These are phyloP conservation scores for Botia kubotai DNA, from an alignment of 2,797 vertebrate genomes.

Conservation along the genomic window DNA sequence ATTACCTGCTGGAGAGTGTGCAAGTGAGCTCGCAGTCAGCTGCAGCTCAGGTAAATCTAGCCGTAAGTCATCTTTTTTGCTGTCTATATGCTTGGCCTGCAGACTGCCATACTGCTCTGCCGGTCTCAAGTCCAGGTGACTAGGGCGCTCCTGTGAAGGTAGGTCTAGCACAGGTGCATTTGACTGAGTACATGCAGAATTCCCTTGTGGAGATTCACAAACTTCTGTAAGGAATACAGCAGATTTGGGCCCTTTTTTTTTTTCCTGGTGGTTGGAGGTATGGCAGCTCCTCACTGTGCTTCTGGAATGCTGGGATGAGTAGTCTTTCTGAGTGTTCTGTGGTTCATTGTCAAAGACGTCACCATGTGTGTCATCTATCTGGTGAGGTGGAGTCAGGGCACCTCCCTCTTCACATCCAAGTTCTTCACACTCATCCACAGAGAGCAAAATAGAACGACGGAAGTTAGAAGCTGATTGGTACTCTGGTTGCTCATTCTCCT, in stretches of 20 bases:
- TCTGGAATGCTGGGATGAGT: slow-evolving; percentile 26
- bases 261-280: slow-evolving; percentile 32
- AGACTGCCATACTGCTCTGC: slow-evolving; percentile 80
- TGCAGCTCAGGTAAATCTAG: slow-evolving; percentile 86
- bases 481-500: slow-evolving; percentile 79
- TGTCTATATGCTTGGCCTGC: slow-evolving; percentile 80
- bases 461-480: slow-evolving; percentile 85
- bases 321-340: slow-evolving; percentile 14
- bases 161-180: slow-evolving; percentile 60
- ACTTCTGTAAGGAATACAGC: slow-evolving; percentile 68
- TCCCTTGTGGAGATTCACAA: slow-evolving; percentile 45
- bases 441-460: slow-evolving; percentile 91
- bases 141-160: slow-evolving; percentile 90
- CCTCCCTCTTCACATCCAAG: slow-evolving; percentile 90
- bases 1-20: slow-evolving; percentile 96
- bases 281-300: slow-evolving; percentile 10
- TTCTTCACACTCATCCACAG: slow-evolving; percentile 98
- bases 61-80: slow-evolving; percentile 83
- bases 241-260: slow-evolving; percentile 57
- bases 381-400: slow-evolving; percentile 73
- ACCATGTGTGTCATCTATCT: slow-evolving; percentile 75
- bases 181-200: slow-evolving; percentile 39
- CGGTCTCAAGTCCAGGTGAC: slow-evolving; percentile 90
- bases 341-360: slow-evolving; percentile 87
- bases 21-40: slow-evolving; percentile 83